Evolutionary conservation across 2,113 vertebrate genomes (phyloP).

Genomic region (Calcarius ornatus): DNA sequence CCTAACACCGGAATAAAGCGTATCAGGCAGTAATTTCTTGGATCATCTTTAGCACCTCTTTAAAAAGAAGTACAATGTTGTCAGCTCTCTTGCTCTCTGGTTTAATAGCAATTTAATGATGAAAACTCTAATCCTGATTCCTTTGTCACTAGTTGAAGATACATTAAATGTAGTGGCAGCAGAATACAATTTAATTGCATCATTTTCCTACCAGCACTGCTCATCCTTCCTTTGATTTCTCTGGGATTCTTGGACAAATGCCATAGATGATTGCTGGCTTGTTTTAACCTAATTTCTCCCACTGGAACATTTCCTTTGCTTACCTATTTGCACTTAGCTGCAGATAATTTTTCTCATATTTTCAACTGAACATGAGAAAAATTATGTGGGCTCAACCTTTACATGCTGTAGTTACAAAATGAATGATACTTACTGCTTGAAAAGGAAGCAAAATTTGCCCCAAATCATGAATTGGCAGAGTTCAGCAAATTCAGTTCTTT

Average conservation of each 20-base stretch:
- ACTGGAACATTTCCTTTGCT: background rate
- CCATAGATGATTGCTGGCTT: background rate
- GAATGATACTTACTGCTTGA: background rate
- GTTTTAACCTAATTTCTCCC: background rate
- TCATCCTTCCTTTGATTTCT: background rate
- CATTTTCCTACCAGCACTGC: background rate
- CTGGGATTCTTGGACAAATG: background rate
- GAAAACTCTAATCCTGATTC: constrained; percentile 12
- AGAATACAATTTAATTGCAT: constrained; percentile 18
- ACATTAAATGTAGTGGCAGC: background rate
- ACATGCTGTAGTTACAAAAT: background rate
- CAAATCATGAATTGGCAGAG: background rate
- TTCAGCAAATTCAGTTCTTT: background rate
- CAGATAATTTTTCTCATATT: background rate
- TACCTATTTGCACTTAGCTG: background rate
- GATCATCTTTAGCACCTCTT: constrained; percentile 43
- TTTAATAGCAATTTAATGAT: constrained; percentile 42
- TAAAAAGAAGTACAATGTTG: constrained; percentile 42
- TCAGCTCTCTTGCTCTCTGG: background rate
- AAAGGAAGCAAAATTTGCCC: background rate
- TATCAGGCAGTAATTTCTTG: constrained; percentile 26
- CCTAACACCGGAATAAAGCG: background rate
- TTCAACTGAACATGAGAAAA: background rate
- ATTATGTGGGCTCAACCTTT: background rate
- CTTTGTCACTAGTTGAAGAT: background rate